phyloP scores from a whole-genome alignment of 1,140 invertebrate genomes.

The Eriocheir sinensis region DNA sequence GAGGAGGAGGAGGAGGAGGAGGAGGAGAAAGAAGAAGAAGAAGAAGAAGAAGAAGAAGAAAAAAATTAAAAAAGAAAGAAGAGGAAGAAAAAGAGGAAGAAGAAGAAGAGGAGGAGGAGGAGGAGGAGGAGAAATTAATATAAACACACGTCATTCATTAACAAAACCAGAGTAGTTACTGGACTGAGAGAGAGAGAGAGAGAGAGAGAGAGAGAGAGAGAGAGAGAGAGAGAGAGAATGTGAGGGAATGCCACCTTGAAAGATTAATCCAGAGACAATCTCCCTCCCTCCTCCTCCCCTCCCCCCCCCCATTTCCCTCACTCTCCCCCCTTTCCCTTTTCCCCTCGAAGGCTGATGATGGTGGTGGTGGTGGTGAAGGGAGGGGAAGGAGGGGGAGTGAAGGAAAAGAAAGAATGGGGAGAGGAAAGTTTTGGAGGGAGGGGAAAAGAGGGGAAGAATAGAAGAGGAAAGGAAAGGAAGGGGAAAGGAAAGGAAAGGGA shows the following conservation, averaged over 20 bases:
- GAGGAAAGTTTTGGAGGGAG: too few species aligned
- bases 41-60: neutral
- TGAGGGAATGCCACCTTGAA: too few species aligned
- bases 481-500: too few species aligned
- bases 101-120: neutral
- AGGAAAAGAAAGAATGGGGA: too few species aligned
- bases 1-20: neutral
- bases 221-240: neutral
- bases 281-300: neutral
- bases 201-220: slow-evolving; percentile 17
- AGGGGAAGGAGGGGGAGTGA: neutral
- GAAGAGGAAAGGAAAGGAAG: too few species aligned
- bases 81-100: slow-evolving; percentile 44
- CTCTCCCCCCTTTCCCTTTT: neutral
- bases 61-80: slow-evolving; percentile 10
- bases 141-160: neutral
- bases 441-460: too few species aligned
- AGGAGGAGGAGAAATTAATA: neutral
- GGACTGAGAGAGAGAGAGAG: slow-evolving; percentile 12
- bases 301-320: neutral
- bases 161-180: neutral
- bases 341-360: too few species aligned
- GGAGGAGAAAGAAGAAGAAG: neutral
- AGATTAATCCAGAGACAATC: neutral
- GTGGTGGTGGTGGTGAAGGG: neutral